phyloP scores from a whole-genome alignment of 2,113 vertebrate species.

The Marmota flaviventris region DNA sequence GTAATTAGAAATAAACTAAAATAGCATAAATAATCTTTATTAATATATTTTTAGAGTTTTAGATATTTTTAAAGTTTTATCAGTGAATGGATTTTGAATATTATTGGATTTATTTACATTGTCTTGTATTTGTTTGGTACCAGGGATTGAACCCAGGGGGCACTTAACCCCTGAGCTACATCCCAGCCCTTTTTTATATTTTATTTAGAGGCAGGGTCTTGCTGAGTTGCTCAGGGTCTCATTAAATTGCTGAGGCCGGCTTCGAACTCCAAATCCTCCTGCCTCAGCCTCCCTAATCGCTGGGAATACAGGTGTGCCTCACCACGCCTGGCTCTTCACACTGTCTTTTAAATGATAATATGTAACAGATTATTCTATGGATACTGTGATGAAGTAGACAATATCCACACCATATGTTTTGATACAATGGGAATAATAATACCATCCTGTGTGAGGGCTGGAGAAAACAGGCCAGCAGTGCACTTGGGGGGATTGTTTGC shows the following conservation, averaged over 20 bases:
- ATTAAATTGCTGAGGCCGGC: too few species aligned
- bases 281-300: too few species aligned
- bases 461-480: neutral
- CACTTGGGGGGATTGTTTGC: neutral
- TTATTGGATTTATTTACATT: neutral
- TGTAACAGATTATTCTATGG: neutral
- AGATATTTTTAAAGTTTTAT: neutral
- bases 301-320: too few species aligned
- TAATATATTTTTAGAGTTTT: neutral
- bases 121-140: neutral
- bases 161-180: too few species aligned
- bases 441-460: neutral
- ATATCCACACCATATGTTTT: neutral
- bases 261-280: too few species aligned
- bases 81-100: neutral
- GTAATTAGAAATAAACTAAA: neutral
- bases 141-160: too few species aligned
- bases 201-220: too few species aligned
- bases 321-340: neutral
- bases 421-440: rapidly evolving
- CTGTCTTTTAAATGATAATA: neutral
- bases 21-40: neutral
- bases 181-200: too few species aligned
- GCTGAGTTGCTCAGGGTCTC: too few species aligned
- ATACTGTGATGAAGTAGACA: neutral